Evolutionary conservation across 2,888 invertebrate genomes (phyloP).

Genomic region (Chrysina gloriosa): DNA sequence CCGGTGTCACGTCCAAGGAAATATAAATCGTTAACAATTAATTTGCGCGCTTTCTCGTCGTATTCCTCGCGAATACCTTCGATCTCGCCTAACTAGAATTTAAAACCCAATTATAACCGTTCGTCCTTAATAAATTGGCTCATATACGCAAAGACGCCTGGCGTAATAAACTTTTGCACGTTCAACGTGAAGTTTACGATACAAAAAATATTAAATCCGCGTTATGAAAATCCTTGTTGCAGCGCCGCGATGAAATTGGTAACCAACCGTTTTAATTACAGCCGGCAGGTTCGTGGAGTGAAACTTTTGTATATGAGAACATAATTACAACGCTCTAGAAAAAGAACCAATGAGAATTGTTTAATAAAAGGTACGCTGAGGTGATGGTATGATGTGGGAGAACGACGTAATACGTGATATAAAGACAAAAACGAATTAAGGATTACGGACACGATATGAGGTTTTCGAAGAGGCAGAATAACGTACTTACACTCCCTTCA

Average conservation of each 20-base stretch:
- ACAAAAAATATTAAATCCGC: constrained; percentile 10
- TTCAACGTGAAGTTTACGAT: background rate
- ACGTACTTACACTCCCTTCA: too few species aligned
- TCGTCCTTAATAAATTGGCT: background rate
- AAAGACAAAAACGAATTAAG: background rate
- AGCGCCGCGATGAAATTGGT: background rate
- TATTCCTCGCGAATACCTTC: background rate
- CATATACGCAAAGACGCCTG: background rate
- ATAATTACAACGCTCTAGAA: background rate
- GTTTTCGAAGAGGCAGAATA: too few species aligned
- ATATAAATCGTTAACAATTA: too few species aligned
- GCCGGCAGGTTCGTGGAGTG: background rate
- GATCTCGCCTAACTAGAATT: background rate
- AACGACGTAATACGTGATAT: background rate
- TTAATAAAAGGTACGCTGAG: background rate
- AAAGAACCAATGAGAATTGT: constrained; percentile 1
- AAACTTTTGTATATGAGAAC: too few species aligned
- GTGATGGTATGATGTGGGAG: background rate
- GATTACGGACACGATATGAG: background rate
- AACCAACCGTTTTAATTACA: constrained; percentile 3
- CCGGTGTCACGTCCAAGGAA: too few species aligned
- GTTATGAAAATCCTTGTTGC: constrained; percentile 11
- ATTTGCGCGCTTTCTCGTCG: too few species aligned
- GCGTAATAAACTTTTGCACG: background rate
- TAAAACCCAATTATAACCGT: background rate